Conservation (phyloP, 2,797 vertebrate species). For the Prunella strophiata region DNA sequence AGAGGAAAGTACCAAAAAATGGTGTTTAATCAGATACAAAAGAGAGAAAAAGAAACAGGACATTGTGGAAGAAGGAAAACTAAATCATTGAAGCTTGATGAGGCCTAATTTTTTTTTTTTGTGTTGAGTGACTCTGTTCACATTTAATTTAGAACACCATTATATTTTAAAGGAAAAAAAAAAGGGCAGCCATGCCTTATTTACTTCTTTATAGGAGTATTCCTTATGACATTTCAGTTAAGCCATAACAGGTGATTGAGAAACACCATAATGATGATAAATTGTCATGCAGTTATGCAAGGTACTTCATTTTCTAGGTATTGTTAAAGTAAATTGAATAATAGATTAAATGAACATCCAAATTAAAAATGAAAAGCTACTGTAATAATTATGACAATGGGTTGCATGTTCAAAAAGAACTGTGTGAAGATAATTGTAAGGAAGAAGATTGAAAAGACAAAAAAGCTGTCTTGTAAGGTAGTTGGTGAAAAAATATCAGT, state of each 20-base stretch:
- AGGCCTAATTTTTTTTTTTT: not conserved
- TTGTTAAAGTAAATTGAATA: constrained; percentile 40
- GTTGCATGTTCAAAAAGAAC: not conserved
- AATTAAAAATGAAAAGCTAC: not conserved
- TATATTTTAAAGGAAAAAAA: not conserved
- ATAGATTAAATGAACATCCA: constrained; percentile 33
- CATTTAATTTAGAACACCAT: not conserved
- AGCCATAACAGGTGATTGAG: not conserved
- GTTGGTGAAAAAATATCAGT: not conserved
- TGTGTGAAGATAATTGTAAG: not conserved
- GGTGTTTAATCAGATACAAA: not conserved
- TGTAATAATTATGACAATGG: not conserved
- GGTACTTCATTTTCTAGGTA: constrained; percentile 25
- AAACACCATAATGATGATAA: constrained; percentile 16
- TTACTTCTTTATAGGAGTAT: not conserved
- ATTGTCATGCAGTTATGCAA: not conserved
- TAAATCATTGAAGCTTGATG: not conserved
- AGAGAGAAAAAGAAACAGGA: not conserved
- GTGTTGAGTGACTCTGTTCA: not conserved
- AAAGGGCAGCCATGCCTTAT: not conserved
- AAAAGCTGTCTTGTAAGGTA: not conserved
- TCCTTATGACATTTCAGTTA: not conserved
- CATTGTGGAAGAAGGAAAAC: not conserved
- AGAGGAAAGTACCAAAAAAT: not conserved
- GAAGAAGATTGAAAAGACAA: constrained; percentile 3